Percentiles rank a stretch among this genome's conserved stretches.
These are phyloP conservation scores for Rhinichthys osculus DNA, from an alignment of 2,797 vertebrate genomes.

Conservation along the genomic window DNA sequence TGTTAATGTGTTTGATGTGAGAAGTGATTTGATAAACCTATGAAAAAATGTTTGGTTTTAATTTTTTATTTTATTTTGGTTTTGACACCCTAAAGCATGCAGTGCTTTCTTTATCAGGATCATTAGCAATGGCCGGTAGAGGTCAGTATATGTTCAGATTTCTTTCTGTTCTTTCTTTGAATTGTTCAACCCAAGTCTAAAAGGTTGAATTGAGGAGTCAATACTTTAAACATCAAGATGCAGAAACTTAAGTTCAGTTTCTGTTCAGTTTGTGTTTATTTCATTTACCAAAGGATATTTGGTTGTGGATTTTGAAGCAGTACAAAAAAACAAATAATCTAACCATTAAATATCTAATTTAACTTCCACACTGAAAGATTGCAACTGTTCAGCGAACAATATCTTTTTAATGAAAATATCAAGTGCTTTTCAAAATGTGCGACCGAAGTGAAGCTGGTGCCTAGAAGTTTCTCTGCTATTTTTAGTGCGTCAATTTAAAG, in stretches of 20 bases:
- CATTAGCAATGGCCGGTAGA: not conserved
- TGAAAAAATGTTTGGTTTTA: not conserved
- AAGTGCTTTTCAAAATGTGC: not conserved
- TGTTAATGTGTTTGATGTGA: constrained; percentile 28
- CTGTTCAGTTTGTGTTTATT: not conserved
- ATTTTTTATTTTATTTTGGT: not conserved
- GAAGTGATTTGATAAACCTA: constrained; percentile 24
- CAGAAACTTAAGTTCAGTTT: not conserved
- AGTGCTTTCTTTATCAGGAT: not conserved
- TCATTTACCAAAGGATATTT: not conserved
- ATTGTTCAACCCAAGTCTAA: not conserved
- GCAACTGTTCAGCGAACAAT: not conserved
- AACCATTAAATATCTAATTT: not conserved
- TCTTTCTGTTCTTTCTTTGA: not conserved
- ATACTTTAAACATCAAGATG: not conserved
- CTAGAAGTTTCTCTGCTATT: constrained; percentile 16
- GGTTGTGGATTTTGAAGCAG: not conserved
- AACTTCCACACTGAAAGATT: not conserved
- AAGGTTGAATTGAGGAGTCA: not conserved
- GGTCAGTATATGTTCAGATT: constrained; percentile 21
- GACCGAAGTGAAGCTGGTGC: not conserved
- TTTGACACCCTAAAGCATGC: not conserved
- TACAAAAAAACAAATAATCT: not conserved
- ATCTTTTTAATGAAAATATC: not conserved
- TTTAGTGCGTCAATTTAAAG: constrained; percentile 23